A percentile compares a stretch with the other conserved stretches of the same genome.
Conservation (phyloP, 2,113 vertebrate species). For the Cyprinodon variegatus region DNA sequence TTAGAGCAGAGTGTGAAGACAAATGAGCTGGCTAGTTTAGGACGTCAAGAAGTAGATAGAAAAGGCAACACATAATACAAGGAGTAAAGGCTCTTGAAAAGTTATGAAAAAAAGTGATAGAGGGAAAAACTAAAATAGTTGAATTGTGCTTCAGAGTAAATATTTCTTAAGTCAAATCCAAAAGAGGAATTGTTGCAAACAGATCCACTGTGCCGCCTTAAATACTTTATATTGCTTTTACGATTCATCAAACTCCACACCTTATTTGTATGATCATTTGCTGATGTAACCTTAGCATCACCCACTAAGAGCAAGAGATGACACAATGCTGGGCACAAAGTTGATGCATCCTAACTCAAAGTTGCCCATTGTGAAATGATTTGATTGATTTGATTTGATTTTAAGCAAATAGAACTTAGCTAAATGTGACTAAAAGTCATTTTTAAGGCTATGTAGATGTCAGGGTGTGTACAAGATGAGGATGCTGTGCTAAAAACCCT, state of each 20-base stretch:
- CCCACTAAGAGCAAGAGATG: background rate
- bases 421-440: background rate
- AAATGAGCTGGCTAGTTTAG: conserved; percentile 54
- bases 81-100: conserved; percentile 26
- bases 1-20: conserved; percentile 65
- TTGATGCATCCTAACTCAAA: background rate
- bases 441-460: background rate
- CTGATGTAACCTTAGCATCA: background rate
- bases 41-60: conserved; percentile 40
- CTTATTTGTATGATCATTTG: background rate
- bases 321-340: background rate
- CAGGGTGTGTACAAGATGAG: background rate
- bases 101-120: conserved; percentile 7
- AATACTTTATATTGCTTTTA: background rate
- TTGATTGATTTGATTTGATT: background rate
- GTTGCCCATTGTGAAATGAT: background rate
- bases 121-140: background rate
- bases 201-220: background rate
- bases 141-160: background rate
- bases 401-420: background rate
- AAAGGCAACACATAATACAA: conserved; percentile 27
- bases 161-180: background rate
- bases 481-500: background rate
- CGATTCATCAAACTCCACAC: background rate
- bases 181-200: background rate